Percentiles rank a stretch among this genome's conserved stretches.
Evolutionary conservation across 2,888 invertebrate genomes (phyloP).

Genomic region (Phymatocera aterrima): DNA sequence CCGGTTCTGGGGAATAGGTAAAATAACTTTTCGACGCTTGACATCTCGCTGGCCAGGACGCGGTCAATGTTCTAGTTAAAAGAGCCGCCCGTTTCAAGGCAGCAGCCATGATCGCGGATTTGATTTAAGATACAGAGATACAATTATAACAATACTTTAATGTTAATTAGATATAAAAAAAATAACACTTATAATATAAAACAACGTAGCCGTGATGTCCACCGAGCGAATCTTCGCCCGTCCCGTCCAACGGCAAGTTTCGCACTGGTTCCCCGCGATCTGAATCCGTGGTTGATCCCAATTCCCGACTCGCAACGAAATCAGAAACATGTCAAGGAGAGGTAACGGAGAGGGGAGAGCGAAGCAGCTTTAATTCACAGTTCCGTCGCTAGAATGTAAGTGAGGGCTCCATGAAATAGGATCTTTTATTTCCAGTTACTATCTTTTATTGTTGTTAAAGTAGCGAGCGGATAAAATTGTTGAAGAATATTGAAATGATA

Average conservation of each 20-base stretch:
- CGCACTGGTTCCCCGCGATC: background rate
- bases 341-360: background rate
- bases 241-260: slow-evolving; percentile 28
- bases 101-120: slow-evolving; percentile 51
- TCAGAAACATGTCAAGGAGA: slow-evolving; percentile 12
- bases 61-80: slow-evolving; percentile 61
- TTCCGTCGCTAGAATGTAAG: too few species aligned
- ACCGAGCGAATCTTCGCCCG: background rate
- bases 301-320: background rate
- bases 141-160: too few species aligned
- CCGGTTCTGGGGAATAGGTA: slow-evolving; percentile 87
- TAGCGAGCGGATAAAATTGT: too few species aligned
- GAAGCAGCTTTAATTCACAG: background rate
- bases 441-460: too few species aligned
- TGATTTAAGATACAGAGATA: background rate
- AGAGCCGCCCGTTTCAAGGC: slow-evolving; percentile 64
- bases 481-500: too few species aligned
- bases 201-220: background rate
- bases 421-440: too few species aligned
- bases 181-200: background rate
- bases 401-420: too few species aligned
- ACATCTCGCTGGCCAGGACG: slow-evolving; percentile 54
- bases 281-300: too few species aligned
- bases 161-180: too few species aligned
- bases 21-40: slow-evolving; percentile 79